Conservation (phyloP, 2,888 invertebrate species). For the Aspidiotus rigidus region DNA sequence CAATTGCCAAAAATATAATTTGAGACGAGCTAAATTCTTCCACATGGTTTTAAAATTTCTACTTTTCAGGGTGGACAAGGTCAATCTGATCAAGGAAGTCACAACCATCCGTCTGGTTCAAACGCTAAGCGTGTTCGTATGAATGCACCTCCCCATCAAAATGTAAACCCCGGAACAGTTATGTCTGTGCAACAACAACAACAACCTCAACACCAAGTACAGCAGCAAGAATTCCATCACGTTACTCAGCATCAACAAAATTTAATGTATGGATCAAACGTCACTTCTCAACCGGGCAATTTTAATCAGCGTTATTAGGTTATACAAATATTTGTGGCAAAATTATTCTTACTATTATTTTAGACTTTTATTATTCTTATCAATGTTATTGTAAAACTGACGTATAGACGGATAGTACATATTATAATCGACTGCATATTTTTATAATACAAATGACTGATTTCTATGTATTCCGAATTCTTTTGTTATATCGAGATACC, state of each 20-base stretch:
- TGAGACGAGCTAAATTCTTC: background rate
- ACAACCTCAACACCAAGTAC: conserved; percentile 42
- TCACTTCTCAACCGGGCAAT: conserved; percentile 37
- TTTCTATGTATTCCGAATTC: no score
- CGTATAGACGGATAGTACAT: no score
- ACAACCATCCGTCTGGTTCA: conserved; percentile 49
- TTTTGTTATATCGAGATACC: no score
- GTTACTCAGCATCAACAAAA: conserved; percentile 36
- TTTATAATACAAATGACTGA: no score
- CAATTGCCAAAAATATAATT: background rate
- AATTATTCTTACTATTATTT: conserved; percentile 9
- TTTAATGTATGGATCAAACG: conserved; percentile 37
- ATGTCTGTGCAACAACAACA: conserved; percentile 44
- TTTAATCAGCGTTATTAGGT: conserved; percentile 36
- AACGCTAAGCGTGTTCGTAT: conserved; percentile 58
- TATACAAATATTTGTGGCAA: conserved; percentile 7
- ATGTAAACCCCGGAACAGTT: conserved; percentile 46
- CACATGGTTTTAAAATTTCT: background rate
- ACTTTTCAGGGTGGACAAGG: conserved; percentile 39
- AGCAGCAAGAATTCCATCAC: conserved; percentile 42
- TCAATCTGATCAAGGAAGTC: conserved; percentile 40
- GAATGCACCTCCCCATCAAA: conserved; percentile 46
- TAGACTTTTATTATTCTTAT: conserved; percentile 7
- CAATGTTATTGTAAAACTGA: no score
- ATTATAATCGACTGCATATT: no score